Evolutionary conservation across 2,113 vertebrate genomes (phyloP).

Genomic region (Gymnorhina tibicen): DNA sequence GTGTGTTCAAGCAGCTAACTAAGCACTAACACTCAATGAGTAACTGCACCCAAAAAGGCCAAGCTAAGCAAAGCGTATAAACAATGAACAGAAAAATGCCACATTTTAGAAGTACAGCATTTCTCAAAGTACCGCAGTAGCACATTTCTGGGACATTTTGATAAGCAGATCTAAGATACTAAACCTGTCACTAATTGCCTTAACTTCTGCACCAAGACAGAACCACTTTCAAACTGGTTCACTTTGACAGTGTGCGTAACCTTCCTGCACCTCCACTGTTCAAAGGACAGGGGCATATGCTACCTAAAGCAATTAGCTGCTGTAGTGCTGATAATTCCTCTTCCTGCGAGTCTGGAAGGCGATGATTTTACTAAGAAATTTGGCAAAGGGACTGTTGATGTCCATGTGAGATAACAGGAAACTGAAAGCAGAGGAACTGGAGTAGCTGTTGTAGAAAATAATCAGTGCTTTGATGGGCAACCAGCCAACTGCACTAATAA

Average conservation of each 20-base stretch:
- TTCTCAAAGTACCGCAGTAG: background rate
- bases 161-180: background rate
- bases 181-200: background rate
- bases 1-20: slow-evolving; percentile 41
- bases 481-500: slow-evolving; percentile 20
- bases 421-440: slow-evolving; percentile 3
- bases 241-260: background rate
- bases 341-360: slow-evolving; percentile 6
- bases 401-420: slow-evolving; percentile 32
- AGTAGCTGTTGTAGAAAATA: slow-evolving; percentile 27
- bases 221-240: background rate
- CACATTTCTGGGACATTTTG: background rate
- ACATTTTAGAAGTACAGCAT: background rate
- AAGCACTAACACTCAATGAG: background rate
- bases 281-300: background rate
- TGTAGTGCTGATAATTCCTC: background rate
- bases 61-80: background rate
- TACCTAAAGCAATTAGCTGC: slow-evolving; percentile 34
- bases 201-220: background rate
- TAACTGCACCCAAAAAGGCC: background rate
- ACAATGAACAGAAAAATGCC: background rate
- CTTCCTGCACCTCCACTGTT: background rate
- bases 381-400: slow-evolving; percentile 22
- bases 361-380: background rate
- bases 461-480: slow-evolving; percentile 32